phyloP scores from a whole-genome alignment of 2,113 vertebrate species.

The Arothron firmamentum region DNA sequence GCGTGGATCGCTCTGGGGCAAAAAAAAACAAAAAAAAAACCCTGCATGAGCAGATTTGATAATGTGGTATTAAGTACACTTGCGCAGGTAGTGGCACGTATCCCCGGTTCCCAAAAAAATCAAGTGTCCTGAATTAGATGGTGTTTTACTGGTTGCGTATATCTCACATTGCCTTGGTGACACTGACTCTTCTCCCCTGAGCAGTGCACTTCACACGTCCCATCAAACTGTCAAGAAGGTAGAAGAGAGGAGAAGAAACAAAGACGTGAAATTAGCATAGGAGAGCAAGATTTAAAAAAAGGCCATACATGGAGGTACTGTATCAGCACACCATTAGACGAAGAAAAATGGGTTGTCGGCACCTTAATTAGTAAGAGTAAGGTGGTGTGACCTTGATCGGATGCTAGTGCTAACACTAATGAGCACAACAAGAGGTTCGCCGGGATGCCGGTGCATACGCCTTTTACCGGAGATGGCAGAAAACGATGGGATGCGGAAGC shows the following conservation, averaged over 20 bases:
- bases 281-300: neutral
- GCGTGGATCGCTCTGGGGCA: conserved; percentile 26
- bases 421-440: conserved; percentile 28
- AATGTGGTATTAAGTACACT: conserved; percentile 7
- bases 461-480: neutral
- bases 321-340: conserved; percentile 4
- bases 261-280: conserved; percentile 3
- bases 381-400: conserved; percentile 49
- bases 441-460: neutral
- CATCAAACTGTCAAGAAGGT: conserved; percentile 20
- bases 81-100: conserved; percentile 42
- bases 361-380: conserved; percentile 44
- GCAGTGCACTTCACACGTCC: conserved; percentile 36
- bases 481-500: conserved; percentile 12
- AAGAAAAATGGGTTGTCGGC: conserved; percentile 28
- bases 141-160: conserved; percentile 50
- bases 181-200: conserved; percentile 37
- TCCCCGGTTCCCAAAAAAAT: conserved; percentile 16
- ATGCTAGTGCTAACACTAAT: conserved; percentile 25
- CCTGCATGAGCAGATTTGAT: conserved; percentile 22
- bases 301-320: conserved; percentile 11
- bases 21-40: conserved; percentile 27
- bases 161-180: conserved; percentile 38
- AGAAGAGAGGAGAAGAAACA: conserved; percentile 2
- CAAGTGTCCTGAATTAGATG: conserved; percentile 45